Evolutionary conservation across 2,888 invertebrate genomes (phyloP).

Genomic region (Taphrorychus bicolor): DNA sequence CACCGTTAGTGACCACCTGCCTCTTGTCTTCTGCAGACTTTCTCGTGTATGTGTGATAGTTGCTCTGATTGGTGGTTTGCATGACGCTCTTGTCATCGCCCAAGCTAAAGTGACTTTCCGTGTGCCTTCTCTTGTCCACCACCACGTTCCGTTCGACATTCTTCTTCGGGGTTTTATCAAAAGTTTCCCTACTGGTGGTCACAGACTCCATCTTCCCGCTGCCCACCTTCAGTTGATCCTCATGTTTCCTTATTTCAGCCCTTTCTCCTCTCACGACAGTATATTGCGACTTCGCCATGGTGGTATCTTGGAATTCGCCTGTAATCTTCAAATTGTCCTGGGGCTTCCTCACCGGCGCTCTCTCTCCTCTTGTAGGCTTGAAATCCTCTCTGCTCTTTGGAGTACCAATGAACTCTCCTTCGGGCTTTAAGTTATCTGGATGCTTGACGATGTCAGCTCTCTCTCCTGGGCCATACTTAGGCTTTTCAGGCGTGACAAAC

Average conservation of each 20-base stretch:
- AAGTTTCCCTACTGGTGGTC: slow-evolving; percentile 62
- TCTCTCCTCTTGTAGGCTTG: slow-evolving; percentile 55
- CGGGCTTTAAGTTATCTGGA: slow-evolving; percentile 63
- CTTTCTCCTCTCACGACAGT: slow-evolving; percentile 61
- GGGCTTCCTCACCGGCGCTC: slow-evolving; percentile 55
- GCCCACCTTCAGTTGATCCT: slow-evolving; percentile 63
- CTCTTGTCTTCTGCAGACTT: slow-evolving; percentile 36
- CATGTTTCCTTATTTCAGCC: slow-evolving; percentile 61
- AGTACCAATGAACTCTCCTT: slow-evolving; percentile 63
- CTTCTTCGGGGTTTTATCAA: slow-evolving; percentile 65
- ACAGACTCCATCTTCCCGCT: slow-evolving; percentile 63
- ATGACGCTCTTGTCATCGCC: slow-evolving; percentile 65
- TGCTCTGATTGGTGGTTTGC: slow-evolving; percentile 67
- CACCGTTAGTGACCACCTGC: slow-evolving; percentile 60
- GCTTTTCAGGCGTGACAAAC: slow-evolving; percentile 53
- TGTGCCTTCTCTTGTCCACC: slow-evolving; percentile 66
- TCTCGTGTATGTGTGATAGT: slow-evolving; percentile 59
- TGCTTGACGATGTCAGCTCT: slow-evolving; percentile 56
- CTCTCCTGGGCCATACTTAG: slow-evolving; percentile 52
- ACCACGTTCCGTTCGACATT: slow-evolving; percentile 59
- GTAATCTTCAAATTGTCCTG: slow-evolving; percentile 63
- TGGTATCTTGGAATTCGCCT: slow-evolving; percentile 61
- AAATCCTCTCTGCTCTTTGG: slow-evolving; percentile 60
- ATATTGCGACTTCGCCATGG: slow-evolving; percentile 60
- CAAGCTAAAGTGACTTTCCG: slow-evolving; percentile 71